A percentile compares a stretch with the other conserved stretches of the same genome.
Evolutionary conservation across 1,140 invertebrate species (phyloP).

Genomic region (Macrotrachela quadricornifera): DNA sequence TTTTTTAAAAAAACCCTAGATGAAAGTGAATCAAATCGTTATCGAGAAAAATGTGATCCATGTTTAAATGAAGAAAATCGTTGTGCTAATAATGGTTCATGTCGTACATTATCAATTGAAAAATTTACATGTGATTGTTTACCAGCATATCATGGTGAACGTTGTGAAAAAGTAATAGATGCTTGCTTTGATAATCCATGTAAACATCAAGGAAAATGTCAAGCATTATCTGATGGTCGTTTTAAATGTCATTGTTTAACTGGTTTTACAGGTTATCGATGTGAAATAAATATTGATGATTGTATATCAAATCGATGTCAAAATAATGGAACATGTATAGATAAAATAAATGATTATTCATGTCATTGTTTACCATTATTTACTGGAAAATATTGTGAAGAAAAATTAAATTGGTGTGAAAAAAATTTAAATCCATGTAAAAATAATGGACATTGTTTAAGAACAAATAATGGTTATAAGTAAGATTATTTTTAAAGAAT

Average conservation of each 20-base stretch:
- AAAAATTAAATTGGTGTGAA: constrained; percentile 21
- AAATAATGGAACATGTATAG: constrained; percentile 35
- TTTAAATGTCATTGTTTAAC: constrained; percentile 56
- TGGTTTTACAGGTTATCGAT: constrained; percentile 66
- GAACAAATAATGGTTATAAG: constrained; percentile 36
- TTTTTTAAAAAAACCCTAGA: no score
- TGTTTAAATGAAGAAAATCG: constrained; percentile 42
- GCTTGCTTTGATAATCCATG: constrained; percentile 79
- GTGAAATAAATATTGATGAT: constrained; percentile 53
- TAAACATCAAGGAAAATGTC: constrained; percentile 60
- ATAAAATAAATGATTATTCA: constrained; percentile 28
- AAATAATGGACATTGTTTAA: constrained; percentile 30
- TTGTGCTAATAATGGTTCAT: constrained; percentile 80
- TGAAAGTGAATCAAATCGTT: no score
- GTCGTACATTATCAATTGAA: constrained; percentile 35
- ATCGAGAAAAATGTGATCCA: constrained; percentile 43
- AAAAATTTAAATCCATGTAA: constrained; percentile 27
- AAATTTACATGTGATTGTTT: constrained; percentile 20
- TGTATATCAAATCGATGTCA: constrained; percentile 41
- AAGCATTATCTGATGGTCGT: constrained; percentile 18
- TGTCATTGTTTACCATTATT: constrained; percentile 58
- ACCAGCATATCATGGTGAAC: constrained; percentile 56
- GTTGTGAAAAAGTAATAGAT: constrained; percentile 79
- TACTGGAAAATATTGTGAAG: constrained; percentile 35
- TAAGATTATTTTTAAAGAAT: no score